Evolutionary conservation across 1,140 invertebrate genomes (phyloP), one percentile per base, ranked within the genome.

Genomic region (Drosophila tani): DNA sequence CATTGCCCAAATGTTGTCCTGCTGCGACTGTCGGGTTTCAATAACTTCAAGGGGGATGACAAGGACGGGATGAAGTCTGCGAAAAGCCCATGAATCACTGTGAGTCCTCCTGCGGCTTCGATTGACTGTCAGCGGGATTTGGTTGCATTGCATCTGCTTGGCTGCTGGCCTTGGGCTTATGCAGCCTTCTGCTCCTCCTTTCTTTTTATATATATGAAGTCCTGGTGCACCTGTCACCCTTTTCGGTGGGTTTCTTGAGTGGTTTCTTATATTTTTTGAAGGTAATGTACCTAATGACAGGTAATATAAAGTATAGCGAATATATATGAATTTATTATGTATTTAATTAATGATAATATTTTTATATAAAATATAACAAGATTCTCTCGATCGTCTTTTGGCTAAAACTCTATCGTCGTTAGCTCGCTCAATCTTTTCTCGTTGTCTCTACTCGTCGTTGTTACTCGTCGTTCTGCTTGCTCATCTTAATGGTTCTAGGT

Each of bases 121-220:
- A 76, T 82, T 83, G 81, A 64, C 71, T 83, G 81, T 77, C 81
- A 80, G 58, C 76, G 56, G 74, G 71, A 84, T 71, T 76, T 73
- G 46, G 69, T 75, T 59, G 70, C 70, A 73, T 51, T 76, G 62
- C 74, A 63, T 75, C 74, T 51, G 64, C 57, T 45, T 60, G 53
- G 53, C 27, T 51, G 35, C 35, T 41, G 15, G 14, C 3, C 40
- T 35, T 53, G 47, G 53, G 41, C 47, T 70, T 45, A 49, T 51
- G 51, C 56, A 27, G 32, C 15, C 47, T 38, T 19, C 14, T n/a
- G 3, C 59, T 41, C 12, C 46, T 19, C 29, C 17, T 49, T 21
- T 38, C 15, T 11, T 35, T 69, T 43, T 60, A 64, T 77, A 50
- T 38, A 21, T n/a, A 49, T 19, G 11, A 2, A 11, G 53, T 59